phyloP scores from a whole-genome alignment of 2,113 vertebrate genomes.

The Myxocyprinus asiaticus region DNA sequence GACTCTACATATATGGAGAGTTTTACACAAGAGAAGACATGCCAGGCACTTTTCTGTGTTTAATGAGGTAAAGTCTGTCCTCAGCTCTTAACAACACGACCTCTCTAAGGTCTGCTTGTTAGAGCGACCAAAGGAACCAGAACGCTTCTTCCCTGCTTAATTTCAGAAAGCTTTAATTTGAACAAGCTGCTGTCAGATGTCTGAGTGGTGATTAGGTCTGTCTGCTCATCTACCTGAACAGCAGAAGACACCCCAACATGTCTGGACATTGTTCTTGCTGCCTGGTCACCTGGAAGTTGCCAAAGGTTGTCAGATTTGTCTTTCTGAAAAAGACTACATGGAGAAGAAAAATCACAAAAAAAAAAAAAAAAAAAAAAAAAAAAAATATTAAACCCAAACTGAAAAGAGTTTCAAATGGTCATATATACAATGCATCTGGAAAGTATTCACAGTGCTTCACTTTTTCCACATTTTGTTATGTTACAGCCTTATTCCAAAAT shows the following conservation, averaged over 20 bases:
- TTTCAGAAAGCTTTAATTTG: slow-evolving; percentile 32
- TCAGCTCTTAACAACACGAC: slow-evolving; percentile 23
- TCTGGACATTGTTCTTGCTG: too few species aligned
- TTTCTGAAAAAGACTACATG: too few species aligned
- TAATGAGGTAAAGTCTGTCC: slow-evolving; percentile 38
- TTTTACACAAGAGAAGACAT: slow-evolving; percentile 39
- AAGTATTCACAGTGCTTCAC: too few species aligned
- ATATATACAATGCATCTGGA: too few species aligned
- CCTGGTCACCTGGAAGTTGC: background rate
- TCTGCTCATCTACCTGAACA: slow-evolving; percentile 12
- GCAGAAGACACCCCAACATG: too few species aligned
- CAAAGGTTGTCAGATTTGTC: too few species aligned
- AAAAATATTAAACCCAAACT: too few species aligned
- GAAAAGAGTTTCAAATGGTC: too few species aligned
- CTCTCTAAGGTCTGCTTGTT: slow-evolving; percentile 37
- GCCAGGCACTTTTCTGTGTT: slow-evolving; percentile 42
- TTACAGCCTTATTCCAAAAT: too few species aligned
- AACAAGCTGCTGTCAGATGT: slow-evolving; percentile 16
- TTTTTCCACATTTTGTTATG: too few species aligned
- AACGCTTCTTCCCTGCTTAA: slow-evolving; percentile 14
- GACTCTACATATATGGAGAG: background rate
- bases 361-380: too few species aligned
- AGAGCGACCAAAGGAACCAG: background rate
- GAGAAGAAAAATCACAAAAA: too few species aligned
- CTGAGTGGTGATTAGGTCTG: background rate